A percentile compares a stretch with the other conserved stretches of the same genome.
These are phyloP conservation scores for Phyllotis vaccarum DNA, from an alignment of 2,797 vertebrate genomes.

Conservation along the genomic window DNA sequence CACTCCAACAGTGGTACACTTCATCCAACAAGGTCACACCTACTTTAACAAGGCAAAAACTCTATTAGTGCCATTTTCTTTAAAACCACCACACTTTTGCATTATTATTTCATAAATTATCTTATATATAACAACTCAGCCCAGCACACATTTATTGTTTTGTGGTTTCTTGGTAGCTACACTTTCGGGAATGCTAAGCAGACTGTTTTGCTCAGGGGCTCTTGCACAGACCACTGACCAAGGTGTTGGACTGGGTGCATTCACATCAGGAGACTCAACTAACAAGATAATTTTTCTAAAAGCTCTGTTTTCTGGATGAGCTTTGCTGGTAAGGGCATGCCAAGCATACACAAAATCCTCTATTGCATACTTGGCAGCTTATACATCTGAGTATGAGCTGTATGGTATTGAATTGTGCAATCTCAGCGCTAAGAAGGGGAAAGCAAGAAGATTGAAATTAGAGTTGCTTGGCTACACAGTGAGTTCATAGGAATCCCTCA, in stretches of 20 bases:
- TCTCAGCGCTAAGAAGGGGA: too few species aligned
- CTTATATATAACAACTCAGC: not conserved
- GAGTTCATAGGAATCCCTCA: not conserved
- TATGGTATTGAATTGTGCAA: not conserved
- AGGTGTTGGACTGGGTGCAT: fast-evolving
- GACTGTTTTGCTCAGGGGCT: not conserved
- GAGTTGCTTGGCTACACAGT: not conserved
- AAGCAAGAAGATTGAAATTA: not conserved
- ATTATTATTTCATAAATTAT: not conserved
- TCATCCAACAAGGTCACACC: not conserved
- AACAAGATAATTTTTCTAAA: not conserved
- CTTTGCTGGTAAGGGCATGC: too few species aligned
- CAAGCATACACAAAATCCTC: not conserved
- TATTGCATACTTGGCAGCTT: too few species aligned
- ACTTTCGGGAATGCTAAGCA: not conserved
- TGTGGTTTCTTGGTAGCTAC: not conserved
- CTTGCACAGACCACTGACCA: not conserved
- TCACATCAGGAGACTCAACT: not conserved
- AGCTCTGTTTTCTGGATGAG: not conserved
- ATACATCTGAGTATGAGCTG: not conserved
- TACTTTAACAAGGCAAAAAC: not conserved
- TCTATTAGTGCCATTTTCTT: not conserved
- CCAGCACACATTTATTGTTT: not conserved
- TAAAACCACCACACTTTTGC: not conserved
- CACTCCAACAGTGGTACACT: not conserved